A percentile compares a stretch with the other conserved stretches of the same genome.
These are phyloP conservation scores for Eunapius fragilis DNA, from an alignment of 37 sponge, comb jelly and placozoan species.

Conservation along the genomic window DNA sequence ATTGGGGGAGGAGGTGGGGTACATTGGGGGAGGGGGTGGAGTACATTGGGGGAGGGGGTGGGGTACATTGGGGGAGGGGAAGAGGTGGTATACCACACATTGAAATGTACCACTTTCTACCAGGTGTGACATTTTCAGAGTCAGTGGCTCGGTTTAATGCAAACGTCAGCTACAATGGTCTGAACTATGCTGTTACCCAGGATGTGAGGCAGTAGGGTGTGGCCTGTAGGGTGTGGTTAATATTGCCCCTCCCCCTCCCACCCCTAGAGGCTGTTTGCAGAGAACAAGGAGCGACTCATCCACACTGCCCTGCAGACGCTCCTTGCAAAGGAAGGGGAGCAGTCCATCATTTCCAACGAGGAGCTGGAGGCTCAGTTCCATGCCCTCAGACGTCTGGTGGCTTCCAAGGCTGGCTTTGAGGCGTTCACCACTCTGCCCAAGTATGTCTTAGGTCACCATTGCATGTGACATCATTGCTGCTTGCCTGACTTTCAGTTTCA, in stretches of 20 bases:
- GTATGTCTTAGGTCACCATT: conserved; percentile 36
- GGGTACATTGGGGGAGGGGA: no score
- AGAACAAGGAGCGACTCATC: conserved; percentile 99
- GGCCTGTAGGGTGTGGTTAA: background rate
- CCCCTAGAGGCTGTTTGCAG: conserved; percentile 93
- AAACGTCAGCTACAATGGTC: conserved; percentile 95
- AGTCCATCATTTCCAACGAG: conserved; percentile 51
- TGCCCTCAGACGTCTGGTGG: conserved; percentile 94
- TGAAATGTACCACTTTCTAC: no score
- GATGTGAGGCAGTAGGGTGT: conserved; percentile 34
- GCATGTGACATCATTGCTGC: background rate
- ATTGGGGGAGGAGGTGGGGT: no score
- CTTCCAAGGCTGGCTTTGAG: conserved; percentile 94
- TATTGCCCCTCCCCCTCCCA: background rate
- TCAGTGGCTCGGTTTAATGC: conserved; percentile 93
- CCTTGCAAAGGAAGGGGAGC: conserved; percentile 76
- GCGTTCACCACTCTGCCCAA: conserved; percentile 92
- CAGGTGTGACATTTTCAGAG: conserved; percentile 55
- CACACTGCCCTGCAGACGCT: conserved; percentile 78
- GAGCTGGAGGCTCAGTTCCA: conserved; percentile 98
- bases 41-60: no score
- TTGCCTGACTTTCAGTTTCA: conserved; percentile 49
- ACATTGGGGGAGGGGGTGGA: no score
- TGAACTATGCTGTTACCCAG: conserved; percentile 95
- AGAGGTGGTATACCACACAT: no score